Percentiles rank a stretch among this genome's conserved stretches.
Evolutionary conservation across 2,888 invertebrate species (phyloP).

Genomic region (Sabatieria punctata): DNA sequence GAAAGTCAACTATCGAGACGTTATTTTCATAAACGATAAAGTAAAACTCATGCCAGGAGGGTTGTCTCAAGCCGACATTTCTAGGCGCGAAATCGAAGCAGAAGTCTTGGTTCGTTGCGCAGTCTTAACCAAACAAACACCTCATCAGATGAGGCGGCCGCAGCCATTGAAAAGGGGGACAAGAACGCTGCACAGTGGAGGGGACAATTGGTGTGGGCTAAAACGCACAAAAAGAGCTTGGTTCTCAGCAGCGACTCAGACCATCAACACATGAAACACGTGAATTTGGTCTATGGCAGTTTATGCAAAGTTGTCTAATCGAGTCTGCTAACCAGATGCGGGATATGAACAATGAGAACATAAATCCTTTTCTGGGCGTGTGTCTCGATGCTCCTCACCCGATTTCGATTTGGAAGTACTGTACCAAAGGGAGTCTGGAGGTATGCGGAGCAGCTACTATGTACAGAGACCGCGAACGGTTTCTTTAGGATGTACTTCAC

Average conservation of each 20-base stretch:
- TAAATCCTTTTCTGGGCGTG: constrained; percentile 1
- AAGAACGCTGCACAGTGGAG: constrained; percentile 2
- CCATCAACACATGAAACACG: constrained; percentile 3
- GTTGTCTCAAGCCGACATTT: too few relatives aligned
- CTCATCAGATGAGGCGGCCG: too few relatives aligned
- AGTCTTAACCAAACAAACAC: too few relatives aligned
- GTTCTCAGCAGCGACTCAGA: constrained; percentile 2
- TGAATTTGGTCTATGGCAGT: too few relatives aligned
- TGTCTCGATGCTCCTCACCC: constrained; percentile 1
- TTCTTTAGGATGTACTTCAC: neutral
- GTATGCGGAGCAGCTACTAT: too few relatives aligned
- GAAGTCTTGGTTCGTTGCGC: constrained; percentile 2
- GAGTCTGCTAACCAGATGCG: too few relatives aligned
- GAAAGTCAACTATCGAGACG: constrained; percentile 5
- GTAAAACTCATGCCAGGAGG: neutral
- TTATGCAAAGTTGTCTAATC: too few relatives aligned
- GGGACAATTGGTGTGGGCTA: constrained; percentile 3
- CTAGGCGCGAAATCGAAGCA: constrained; percentile 3
- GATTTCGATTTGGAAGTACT: neutral
- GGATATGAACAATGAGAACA: neutral
- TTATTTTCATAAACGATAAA: constrained; percentile 6
- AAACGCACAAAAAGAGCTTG: constrained; percentile 1
- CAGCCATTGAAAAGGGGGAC: too few relatives aligned
- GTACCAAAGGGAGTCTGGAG: constrained; percentile 4
- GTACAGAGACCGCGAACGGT: too few relatives aligned